Evolutionary conservation across 2,797 vertebrate genomes (phyloP).

Genomic region (Darevskia nairensis): DNA sequence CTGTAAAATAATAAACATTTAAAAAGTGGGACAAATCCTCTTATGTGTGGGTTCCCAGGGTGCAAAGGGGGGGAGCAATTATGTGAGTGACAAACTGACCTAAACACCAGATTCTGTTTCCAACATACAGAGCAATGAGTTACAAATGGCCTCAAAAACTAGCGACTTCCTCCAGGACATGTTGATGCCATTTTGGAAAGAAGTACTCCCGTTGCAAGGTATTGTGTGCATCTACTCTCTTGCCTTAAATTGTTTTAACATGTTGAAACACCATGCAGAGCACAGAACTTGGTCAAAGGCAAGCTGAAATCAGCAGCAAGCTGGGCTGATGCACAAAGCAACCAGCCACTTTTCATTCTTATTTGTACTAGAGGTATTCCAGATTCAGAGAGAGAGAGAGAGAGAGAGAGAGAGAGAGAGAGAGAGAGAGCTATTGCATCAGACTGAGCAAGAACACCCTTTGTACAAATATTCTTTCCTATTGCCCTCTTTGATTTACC

Average conservation of each 20-base stretch:
- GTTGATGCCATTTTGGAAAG: neutral
- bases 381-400: neutral
- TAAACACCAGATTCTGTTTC: neutral
- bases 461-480: too few relatives aligned
- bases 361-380: neutral
- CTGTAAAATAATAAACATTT: too few relatives aligned
- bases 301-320: neutral
- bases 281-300: neutral
- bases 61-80: neutral
- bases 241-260: neutral
- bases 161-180: neutral
- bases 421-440: neutral
- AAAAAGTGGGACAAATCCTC: neutral
- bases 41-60: neutral
- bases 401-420: neutral
- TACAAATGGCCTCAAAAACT: neutral
- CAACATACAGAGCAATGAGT: neutral
- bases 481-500: constrained; percentile 75
- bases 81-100: neutral
- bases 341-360: neutral
- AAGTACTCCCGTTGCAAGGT: neutral
- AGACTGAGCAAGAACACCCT: neutral
- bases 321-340: neutral
- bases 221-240: neutral
- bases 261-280: too few relatives aligned